Evolutionary conservation across 2,113 vertebrate species (phyloP), one percentile per base, ranked within the genome.

Genomic region (Coreoperca whiteheadi): DNA sequence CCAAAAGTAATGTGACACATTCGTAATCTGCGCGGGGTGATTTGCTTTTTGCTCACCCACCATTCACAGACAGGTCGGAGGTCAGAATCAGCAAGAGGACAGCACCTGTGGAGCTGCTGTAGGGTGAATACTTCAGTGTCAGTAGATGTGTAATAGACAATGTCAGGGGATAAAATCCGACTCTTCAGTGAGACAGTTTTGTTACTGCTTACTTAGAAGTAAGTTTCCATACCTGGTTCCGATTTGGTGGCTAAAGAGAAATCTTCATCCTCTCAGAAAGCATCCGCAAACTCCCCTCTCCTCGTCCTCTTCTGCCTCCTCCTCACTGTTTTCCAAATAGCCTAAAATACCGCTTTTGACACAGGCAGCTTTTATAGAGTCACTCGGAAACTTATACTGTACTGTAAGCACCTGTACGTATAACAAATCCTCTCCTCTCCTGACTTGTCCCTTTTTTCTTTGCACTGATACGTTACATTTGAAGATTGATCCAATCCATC

Each of bases 61-160:
- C 16, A 23, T 65, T 60, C 34, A 34, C 14, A 60, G 63, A 37
- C 21, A 77, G 51, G 67, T 79, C 68, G 67, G 39, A 73, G 81
- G 79, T 84, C 79, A 73, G 83, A 71, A 54, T 54, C 66, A 60
- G 60, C 61, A 9, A 16, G 61, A 66, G 65, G 46, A 18, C 39
- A 8, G 61, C 4, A 21, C 21, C 18, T 51, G 30, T 23, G n/a
- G 39, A 28, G 28, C 28, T 28, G 21, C 56, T 48, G 2, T 21
- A 15, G 30, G 75, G 59, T 53, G 41, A 81, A 30, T 32, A 8
- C 4, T 70, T 21, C 53, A 12, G 46, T 20, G 28, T 77, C 57
- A 25, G 20, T 23, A 6, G 21, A 65, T 57, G 6, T 18, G 10
- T 70, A 21, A 63, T 5, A 60, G 15, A 25, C 28, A 69, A 28